Percentiles rank a stretch among this genome's conserved stretches.
Evolutionary conservation across 2,888 invertebrate species (phyloP).

Genomic region (Cephalotes varians): DNA sequence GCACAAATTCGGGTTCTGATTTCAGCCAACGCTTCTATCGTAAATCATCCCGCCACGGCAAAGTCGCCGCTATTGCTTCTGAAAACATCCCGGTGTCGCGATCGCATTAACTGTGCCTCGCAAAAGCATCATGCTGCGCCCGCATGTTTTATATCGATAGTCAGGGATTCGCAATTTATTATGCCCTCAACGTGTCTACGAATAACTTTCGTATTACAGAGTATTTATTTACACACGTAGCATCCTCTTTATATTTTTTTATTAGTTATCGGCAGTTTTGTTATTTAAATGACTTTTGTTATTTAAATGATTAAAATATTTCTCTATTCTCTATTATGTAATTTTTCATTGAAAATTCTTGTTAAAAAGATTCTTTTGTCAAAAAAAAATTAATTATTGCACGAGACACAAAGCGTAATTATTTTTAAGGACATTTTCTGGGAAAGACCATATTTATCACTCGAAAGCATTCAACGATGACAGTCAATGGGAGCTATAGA

Average conservation of each 20-base stretch:
- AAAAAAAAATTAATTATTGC: not conserved
- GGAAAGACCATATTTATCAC: not conserved
- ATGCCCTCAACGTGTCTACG: not conserved
- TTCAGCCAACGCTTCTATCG: not conserved
- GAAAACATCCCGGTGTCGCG: constrained; percentile 11
- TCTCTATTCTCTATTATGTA: not conserved
- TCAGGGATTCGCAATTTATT: constrained; percentile 7
- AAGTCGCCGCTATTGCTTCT: constrained; percentile 44
- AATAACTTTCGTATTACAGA: not conserved
- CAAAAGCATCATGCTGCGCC: constrained; percentile 37
- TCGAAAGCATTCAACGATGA: not conserved
- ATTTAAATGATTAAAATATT: not conserved
- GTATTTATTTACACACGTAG: not conserved
- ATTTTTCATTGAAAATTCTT: not conserved
- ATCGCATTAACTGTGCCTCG: constrained; percentile 9
- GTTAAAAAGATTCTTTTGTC: not conserved
- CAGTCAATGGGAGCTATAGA: not conserved
- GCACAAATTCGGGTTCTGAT: constrained; percentile 20
- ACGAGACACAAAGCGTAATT: not conserved
- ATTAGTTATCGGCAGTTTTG: not conserved
- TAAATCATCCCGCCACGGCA: constrained; percentile 16
- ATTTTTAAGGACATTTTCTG: not conserved
- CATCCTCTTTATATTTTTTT: not conserved
- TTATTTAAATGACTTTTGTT: not conserved
- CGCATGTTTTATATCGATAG: constrained; percentile 8